phyloP scores from a whole-genome alignment of 2,113 vertebrate genomes.

The Gymnarchus niloticus region DNA sequence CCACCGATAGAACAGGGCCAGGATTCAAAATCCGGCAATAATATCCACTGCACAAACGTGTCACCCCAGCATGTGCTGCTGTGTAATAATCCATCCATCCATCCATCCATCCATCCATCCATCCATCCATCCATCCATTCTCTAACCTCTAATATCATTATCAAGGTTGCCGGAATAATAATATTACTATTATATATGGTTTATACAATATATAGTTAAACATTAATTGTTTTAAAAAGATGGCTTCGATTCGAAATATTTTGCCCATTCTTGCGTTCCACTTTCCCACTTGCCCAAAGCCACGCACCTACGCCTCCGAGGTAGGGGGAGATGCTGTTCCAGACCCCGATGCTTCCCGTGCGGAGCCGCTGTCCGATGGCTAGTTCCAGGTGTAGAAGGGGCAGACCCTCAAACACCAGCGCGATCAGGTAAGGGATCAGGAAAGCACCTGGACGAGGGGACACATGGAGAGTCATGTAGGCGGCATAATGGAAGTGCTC shows the following conservation, averaged over 20 bases:
- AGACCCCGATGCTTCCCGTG: conserved; percentile 67
- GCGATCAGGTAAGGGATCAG: conserved; percentile 70
- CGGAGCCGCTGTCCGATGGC: conserved; percentile 69
- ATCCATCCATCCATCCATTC: too few relatives aligned
- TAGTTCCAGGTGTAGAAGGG: conserved; percentile 67
- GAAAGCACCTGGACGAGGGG: conserved; percentile 63
- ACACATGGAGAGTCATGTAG: too few relatives aligned
- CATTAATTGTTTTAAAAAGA: too few relatives aligned
- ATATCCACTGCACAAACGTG: too few relatives aligned
- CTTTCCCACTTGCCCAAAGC: background rate
- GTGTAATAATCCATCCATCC: too few relatives aligned
- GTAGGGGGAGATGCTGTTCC: conserved; percentile 69
- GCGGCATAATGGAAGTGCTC: too few relatives aligned
- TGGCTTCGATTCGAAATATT: too few relatives aligned
- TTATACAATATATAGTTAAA: background rate
- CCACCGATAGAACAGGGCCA: too few relatives aligned
- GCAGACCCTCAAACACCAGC: conserved; percentile 71
- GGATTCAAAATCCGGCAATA: too few relatives aligned
- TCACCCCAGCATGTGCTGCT: too few relatives aligned
- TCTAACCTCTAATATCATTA: background rate
- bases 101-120: too few relatives aligned
- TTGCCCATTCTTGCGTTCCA: background rate
- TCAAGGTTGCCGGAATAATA: background rate
- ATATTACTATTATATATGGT: background rate
- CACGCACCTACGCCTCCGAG: conserved; percentile 63